Evolutionary conservation across 2,797 vertebrate species (phyloP), one percentile per base, ranked within the genome.

Genomic region (Melanotaenia trifasciata): DNA sequence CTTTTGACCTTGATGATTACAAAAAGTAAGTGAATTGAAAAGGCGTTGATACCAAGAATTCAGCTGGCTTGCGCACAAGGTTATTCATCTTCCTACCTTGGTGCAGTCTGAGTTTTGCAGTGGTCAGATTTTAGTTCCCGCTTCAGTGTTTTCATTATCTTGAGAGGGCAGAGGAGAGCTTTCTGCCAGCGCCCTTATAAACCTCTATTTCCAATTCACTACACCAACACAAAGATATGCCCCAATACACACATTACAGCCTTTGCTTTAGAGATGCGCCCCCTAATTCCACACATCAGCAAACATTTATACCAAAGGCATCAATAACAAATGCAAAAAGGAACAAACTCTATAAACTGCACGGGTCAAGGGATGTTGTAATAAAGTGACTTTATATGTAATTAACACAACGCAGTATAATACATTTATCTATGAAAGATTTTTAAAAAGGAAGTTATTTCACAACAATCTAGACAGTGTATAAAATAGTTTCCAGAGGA

Each of bases 1-100:
- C 90, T 92, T 93, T 94, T 94, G 92, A 94, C 91, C 93, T 94
- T 92, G 92, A 90, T 91, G 87, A 89, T 94, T 93, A 90, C 91
- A 86, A 90, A 91, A 87, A 88, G 76, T 90, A 93, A 92, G 90
- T 89, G 91, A 93, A 92, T 90, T 89, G 89, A 94, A 94, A 94
- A 92, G 87, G 82, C 88, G 91, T 89, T 90, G 90, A 93, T 93
- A 94, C 77, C 79, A 79, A 78, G 73, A 88, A 90, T 88, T 92
- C 90, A 87, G 84, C 70, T 76, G 67, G 78, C 74, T 79, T 86
- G 74, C 76, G 78, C 71, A 59, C 81, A 84, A 78, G 77, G 86
- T 85, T 89, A 91, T 94, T 92, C 88, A 90, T 94, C 90, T 91
- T 90, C 74, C 80, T 86, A 84, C 84, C 81, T 87, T 54, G 13